Conservation (phyloP, 2,113 vertebrate genomes). For the Chlorodrepanis virens region DNA sequence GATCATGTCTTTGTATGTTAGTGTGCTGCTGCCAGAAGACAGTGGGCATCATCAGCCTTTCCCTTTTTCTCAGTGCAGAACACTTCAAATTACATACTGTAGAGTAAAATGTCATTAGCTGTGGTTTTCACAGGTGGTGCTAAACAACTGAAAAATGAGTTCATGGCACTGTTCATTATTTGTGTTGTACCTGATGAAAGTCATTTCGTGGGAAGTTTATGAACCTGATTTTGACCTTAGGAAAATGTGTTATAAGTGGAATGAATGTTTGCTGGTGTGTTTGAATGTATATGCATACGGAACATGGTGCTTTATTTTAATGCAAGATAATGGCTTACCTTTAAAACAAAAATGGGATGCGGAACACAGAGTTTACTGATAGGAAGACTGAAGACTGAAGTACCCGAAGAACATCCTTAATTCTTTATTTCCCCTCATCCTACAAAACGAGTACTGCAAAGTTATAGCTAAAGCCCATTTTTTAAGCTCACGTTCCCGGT, state of each 20-base stretch:
- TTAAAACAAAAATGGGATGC: not conserved
- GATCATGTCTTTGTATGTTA: not conserved
- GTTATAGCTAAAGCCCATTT: rapidly evolving
- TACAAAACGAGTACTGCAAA: not conserved
- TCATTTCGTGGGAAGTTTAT: not conserved
- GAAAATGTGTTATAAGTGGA: not conserved
- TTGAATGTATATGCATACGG: not conserved
- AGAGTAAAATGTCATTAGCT: not conserved
- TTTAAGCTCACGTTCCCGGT: not conserved
- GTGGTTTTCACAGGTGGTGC: not conserved
- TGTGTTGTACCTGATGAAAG: not conserved
- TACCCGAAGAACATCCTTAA: not conserved
- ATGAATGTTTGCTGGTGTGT: not conserved
- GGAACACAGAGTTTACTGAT: not conserved
- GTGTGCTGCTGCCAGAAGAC: not conserved
- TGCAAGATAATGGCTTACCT: not conserved
- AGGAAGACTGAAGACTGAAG: not conserved
- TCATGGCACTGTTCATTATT: not conserved
- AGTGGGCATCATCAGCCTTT: not conserved
- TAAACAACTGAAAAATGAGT: not conserved
- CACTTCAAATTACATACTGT: not conserved
- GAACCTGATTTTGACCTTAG: not conserved
- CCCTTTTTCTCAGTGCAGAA: not conserved
- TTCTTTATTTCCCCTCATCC: not conserved
- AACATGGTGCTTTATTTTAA: not conserved